Evolutionary conservation across 2,797 vertebrate species (phyloP).

Genomic region (Trichosurus vulpecula): DNA sequence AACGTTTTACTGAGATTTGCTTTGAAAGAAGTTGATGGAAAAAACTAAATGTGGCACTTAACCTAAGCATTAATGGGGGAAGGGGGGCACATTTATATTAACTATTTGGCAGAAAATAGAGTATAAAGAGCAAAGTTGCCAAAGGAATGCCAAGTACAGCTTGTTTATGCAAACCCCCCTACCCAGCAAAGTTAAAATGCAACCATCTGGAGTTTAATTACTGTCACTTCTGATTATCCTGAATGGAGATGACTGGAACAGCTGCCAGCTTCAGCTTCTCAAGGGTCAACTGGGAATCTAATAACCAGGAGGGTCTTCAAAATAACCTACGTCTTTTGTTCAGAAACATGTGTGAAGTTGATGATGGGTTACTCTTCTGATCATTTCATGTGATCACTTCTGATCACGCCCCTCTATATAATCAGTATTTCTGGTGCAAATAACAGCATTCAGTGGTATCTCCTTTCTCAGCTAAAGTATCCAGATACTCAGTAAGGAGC

Average conservation of each 20-base stretch:
- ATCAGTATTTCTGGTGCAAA: neutral
- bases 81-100: neutral
- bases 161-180: slow-evolving; percentile 83
- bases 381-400: neutral
- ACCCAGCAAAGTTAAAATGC: slow-evolving; percentile 79
- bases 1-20: neutral
- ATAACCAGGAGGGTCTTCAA: slow-evolving; percentile 49
- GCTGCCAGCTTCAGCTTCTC: slow-evolving; percentile 73
- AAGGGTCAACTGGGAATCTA: slow-evolving; percentile 64
- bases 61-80: neutral
- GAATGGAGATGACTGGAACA: slow-evolving; percentile 74
- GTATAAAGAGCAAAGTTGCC: slow-evolving; percentile 82
- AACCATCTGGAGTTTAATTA: slow-evolving; percentile 79
- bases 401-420: neutral
- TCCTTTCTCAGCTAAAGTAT: neutral
- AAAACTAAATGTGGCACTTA: neutral
- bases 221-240: slow-evolving; percentile 78
- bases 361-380: neutral
- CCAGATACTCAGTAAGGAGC: neutral
- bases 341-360: neutral
- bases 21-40: neutral
- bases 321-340: slow-evolving; percentile 4
- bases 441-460: neutral
- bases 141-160: slow-evolving; percentile 83
- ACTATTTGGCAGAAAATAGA: slow-evolving; percentile 61